Conservation (phyloP, 1,140 invertebrate species). For the Anthonomus grandis region DNA sequence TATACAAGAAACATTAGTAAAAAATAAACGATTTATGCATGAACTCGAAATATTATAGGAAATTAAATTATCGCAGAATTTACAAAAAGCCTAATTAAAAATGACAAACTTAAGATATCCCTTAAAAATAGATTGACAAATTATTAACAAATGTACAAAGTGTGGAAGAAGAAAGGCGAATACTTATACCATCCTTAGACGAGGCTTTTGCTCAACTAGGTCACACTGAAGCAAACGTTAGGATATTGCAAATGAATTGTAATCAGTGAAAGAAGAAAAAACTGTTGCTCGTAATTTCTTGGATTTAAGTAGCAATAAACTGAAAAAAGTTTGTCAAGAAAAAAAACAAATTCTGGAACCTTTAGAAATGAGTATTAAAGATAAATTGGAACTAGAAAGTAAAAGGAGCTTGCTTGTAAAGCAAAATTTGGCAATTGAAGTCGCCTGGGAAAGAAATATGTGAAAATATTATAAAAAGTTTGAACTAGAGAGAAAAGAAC, state of each 20-base stretch:
- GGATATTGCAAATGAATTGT: constrained; percentile 5
- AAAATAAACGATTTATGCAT: too few relatives aligned
- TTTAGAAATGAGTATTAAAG: constrained; percentile 26
- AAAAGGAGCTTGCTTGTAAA: constrained; percentile 14
- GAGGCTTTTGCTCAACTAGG: constrained; percentile 11
- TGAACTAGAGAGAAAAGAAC: constrained; percentile 2
- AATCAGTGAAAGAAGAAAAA: constrained; percentile 18
- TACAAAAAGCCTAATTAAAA: not conserved
- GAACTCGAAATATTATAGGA: too few relatives aligned
- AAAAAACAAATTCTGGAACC: constrained; percentile 28
- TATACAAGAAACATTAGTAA: too few relatives aligned
- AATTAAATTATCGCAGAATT: constrained; percentile 3
- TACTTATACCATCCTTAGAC: constrained; percentile 1
- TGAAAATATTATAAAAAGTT: constrained; percentile 9
- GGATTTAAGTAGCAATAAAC: constrained; percentile 20
- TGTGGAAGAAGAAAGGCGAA: not conserved
- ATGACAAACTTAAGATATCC: not conserved
- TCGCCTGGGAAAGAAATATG: constrained; percentile 2
- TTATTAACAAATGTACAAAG: not conserved
- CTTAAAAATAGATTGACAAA: constrained; percentile 5
- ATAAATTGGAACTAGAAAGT: constrained; percentile 20
- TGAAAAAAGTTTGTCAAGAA: constrained; percentile 23
- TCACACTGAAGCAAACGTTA: constrained; percentile 1
- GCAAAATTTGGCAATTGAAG: constrained; percentile 11
- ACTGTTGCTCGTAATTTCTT: constrained; percentile 22